Evolutionary conservation across 2,797 vertebrate genomes (phyloP).

Genomic region (Betta splendens): DNA sequence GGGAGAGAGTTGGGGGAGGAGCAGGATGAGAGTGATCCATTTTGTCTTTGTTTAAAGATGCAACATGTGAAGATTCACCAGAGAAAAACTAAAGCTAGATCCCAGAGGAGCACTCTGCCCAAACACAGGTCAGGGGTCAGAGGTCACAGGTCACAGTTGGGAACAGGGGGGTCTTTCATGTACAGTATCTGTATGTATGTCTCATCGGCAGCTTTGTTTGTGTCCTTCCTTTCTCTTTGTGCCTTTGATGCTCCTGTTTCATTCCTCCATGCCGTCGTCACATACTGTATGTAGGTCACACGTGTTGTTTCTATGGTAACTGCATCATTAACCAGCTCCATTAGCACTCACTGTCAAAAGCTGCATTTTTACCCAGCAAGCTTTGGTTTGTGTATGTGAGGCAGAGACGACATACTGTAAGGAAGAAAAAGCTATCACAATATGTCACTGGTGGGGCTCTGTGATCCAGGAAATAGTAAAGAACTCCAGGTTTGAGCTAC

Average conservation of each 20-base stretch:
- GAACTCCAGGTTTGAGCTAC: too few relatives aligned
- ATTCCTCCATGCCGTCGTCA: background rate
- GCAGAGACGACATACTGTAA: conserved; percentile 12
- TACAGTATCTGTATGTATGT: too few relatives aligned
- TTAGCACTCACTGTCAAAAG: conserved; percentile 21
- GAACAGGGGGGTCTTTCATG: too few relatives aligned
- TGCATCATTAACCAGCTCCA: conserved; percentile 1
- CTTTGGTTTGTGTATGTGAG: conserved; percentile 34
- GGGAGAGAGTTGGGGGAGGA: conserved; percentile 15
- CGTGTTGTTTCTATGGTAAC: conserved; percentile 37
- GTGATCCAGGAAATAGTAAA: too few relatives aligned
- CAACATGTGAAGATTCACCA: background rate
- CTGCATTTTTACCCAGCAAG: conserved; percentile 39
- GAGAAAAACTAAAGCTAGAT: background rate
- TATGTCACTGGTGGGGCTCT: too few relatives aligned
- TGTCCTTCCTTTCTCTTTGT: too few relatives aligned
- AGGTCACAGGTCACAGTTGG: too few relatives aligned
- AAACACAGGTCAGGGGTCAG: too few relatives aligned
- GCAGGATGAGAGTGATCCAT: conserved; percentile 1
- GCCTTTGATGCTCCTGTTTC: background rate
- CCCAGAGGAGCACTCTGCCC: too few relatives aligned
- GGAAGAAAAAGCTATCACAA: conserved; percentile 24
- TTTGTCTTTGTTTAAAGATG: conserved; percentile 35
- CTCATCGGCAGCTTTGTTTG: too few relatives aligned
- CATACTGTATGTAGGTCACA: conserved; percentile 46